A percentile compares a stretch with the other conserved stretches of the same genome.
Evolutionary conservation across 2,113 vertebrate genomes (phyloP).

Genomic region (Hiodon alosoides): DNA sequence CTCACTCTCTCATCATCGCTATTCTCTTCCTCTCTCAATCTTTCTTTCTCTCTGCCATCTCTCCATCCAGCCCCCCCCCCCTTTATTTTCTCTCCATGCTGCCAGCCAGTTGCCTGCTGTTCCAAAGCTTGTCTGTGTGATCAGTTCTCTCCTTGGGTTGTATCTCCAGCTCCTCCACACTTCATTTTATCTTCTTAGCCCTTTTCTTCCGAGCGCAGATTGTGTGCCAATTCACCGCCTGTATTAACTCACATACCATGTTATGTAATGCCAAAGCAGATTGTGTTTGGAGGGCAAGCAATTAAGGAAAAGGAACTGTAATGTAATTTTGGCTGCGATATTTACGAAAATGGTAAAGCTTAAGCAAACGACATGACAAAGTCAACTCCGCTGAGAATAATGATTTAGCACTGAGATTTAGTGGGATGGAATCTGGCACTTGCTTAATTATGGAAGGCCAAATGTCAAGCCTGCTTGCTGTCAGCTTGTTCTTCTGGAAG

Average conservation of each 20-base stretch:
- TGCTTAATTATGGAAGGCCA: conserved; percentile 71
- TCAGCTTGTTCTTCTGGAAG: conserved; percentile 62
- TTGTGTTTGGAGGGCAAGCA: conserved; percentile 79
- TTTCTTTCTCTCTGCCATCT: neutral
- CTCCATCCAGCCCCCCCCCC: neutral
- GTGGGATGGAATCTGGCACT: conserved; percentile 66
- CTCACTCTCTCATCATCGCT: neutral
- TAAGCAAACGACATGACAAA: conserved; percentile 64
- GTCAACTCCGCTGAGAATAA: conserved; percentile 69
- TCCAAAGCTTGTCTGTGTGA: conserved; percentile 69
- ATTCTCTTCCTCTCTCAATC: neutral
- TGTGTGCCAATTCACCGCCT: conserved; percentile 70
- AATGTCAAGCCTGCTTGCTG: conserved; percentile 74
- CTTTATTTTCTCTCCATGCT: conserved; percentile 38
- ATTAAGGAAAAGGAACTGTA: conserved; percentile 72
- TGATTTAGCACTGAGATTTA: conserved; percentile 70
- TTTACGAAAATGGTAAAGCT: conserved; percentile 57
- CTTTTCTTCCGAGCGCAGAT: conserved; percentile 57
- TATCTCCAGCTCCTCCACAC: conserved; percentile 34
- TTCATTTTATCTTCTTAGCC: conserved; percentile 39
- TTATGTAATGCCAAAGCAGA: conserved; percentile 78
- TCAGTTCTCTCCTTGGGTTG: conserved; percentile 49
- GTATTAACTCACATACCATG: conserved; percentile 71
- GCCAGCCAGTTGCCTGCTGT: conserved; percentile 65
- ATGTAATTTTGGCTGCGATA: conserved; percentile 74